phyloP scores from a whole-genome alignment of 2,797 vertebrate species.

The Thamnophis elegans region DNA sequence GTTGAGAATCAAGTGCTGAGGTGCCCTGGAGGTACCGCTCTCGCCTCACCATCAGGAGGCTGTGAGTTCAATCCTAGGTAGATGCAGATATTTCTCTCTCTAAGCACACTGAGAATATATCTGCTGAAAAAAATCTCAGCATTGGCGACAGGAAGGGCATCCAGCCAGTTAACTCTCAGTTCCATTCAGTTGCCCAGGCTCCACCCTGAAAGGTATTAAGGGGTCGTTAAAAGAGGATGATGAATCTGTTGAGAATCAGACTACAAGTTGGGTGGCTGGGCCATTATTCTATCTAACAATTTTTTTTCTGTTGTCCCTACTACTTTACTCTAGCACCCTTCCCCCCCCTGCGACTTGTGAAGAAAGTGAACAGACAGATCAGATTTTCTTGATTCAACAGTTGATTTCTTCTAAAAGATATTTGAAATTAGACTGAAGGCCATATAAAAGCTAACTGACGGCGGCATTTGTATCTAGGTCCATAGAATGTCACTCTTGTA shows the following conservation, averaged over 20 bases:
- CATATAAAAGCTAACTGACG: background rate
- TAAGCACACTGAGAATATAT: too few relatives aligned
- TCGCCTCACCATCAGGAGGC: too few relatives aligned
- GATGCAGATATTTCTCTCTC: too few relatives aligned
- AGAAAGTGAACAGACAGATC: background rate
- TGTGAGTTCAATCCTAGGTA: too few relatives aligned
- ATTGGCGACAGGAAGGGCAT: too few relatives aligned
- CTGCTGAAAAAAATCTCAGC: too few relatives aligned
- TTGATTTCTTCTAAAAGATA: background rate
- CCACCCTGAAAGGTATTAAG: too few relatives aligned
- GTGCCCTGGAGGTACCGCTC: too few relatives aligned
- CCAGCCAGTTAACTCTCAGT: too few relatives aligned
- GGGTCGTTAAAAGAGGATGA: too few relatives aligned
- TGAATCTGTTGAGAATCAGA: background rate
- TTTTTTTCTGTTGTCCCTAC: background rate
- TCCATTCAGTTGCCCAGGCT: too few relatives aligned
- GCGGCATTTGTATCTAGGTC: background rate
- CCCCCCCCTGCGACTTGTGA: background rate
- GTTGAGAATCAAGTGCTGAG: background rate
- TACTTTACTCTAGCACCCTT: background rate
- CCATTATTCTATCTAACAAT: background rate
- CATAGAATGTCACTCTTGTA: background rate
- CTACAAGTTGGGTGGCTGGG: background rate
- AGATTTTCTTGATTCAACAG: background rate
- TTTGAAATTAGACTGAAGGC: background rate